A percentile compares a stretch with the other conserved stretches of the same genome.
Conservation (phyloP, 1,140 invertebrate species). For the Calephelis nemesis region DNA sequence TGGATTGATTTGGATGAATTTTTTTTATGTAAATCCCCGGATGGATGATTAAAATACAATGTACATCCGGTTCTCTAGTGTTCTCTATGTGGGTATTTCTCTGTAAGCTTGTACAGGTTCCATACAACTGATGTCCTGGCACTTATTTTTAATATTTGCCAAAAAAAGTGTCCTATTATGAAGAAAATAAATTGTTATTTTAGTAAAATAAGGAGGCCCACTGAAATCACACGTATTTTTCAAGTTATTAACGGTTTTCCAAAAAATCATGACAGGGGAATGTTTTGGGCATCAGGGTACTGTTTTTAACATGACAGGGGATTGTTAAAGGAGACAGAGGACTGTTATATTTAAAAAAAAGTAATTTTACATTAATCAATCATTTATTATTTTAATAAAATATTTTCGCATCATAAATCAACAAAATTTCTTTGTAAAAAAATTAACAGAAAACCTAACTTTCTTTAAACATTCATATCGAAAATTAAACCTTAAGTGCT, state of each 20-base stretch:
- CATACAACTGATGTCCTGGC: constrained; percentile 27
- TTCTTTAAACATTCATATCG: constrained; percentile 23
- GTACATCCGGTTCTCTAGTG: no score
- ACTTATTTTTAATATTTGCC: constrained; percentile 28
- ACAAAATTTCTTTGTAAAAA: neutral
- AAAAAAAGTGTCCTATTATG: constrained; percentile 26
- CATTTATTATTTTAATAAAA: constrained; percentile 1
- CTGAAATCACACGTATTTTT: constrained; percentile 24
- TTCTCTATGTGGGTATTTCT: no score
- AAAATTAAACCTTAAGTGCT: constrained; percentile 18
- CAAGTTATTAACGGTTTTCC: constrained; percentile 24
- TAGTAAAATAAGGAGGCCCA: constrained; percentile 25
- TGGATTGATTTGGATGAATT: no score
- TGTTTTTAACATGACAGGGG: constrained; percentile 26
- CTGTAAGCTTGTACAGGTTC: neutral
- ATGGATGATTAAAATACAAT: no score
- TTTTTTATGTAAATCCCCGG: no score
- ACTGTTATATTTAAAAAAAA: neutral
- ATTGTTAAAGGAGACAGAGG: constrained; percentile 20
- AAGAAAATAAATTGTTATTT: constrained; percentile 29
- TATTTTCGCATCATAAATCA: constrained; percentile 27
- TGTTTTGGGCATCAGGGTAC: neutral
- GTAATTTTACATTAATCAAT: neutral
- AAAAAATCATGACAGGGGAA: constrained; percentile 28
- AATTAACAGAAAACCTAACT: constrained; percentile 1